phyloP scores from a whole-genome alignment of 2,113 vertebrate genomes.

The Upupa epops region DNA sequence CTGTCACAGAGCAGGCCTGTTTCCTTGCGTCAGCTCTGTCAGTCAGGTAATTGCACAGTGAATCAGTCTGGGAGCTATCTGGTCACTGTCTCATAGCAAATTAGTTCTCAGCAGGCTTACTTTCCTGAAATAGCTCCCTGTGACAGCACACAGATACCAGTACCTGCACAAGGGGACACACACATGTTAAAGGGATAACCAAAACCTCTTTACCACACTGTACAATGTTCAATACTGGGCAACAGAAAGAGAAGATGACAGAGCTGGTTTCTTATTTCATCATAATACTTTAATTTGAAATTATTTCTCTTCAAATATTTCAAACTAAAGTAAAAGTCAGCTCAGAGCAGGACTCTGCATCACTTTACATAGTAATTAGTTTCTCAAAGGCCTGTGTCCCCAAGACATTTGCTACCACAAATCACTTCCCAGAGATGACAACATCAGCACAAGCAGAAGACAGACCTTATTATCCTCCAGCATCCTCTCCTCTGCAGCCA shows the following conservation, averaged over 20 bases:
- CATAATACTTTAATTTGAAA: not conserved
- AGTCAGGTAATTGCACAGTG: rapidly evolving
- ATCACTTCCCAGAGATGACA: not conserved
- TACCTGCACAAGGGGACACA: not conserved
- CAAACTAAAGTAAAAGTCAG: not conserved
- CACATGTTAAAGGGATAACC: not conserved
- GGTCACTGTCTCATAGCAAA: not conserved
- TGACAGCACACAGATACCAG: not conserved
- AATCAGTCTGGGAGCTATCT: not conserved
- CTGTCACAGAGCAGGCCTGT: not conserved
- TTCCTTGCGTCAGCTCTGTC: not conserved
- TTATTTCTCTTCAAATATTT: not conserved
- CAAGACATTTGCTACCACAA: not conserved
- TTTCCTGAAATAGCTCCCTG: not conserved
- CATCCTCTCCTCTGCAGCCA: not conserved
- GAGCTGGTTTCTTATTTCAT: not conserved
- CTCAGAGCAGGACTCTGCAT: not conserved
- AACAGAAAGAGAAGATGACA: not conserved
- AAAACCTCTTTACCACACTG: not conserved
- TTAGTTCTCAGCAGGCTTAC: not conserved
- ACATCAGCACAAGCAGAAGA: not conserved
- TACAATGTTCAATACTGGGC: too few relatives aligned
- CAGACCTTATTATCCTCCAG: not conserved
- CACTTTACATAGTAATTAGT: not conserved
- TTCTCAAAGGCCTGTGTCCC: not conserved